Evolutionary conservation across 2,888 invertebrate species (phyloP).

Genomic region (Lagria hirta): DNA sequence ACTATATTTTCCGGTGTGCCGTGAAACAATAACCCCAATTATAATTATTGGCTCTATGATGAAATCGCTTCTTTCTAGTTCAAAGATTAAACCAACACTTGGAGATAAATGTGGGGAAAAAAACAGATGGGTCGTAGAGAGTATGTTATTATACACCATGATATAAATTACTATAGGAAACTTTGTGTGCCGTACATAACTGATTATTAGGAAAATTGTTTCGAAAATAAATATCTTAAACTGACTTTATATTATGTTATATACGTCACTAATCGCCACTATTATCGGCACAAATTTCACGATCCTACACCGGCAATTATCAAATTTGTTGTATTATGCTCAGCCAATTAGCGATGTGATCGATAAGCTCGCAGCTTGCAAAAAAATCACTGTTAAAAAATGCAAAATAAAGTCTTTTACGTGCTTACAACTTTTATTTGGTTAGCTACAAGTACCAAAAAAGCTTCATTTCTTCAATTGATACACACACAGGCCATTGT

Average conservation of each 20-base stretch:
- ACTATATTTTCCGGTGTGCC: constrained; percentile 14
- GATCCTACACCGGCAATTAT: constrained; percentile 21
- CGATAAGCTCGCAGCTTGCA: too few relatives aligned
- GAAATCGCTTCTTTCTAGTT: constrained; percentile 23
- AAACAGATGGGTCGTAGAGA: constrained; percentile 21
- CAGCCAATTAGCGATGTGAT: too few relatives aligned
- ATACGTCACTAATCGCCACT: constrained; percentile 18
- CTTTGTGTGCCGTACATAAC: constrained; percentile 27
- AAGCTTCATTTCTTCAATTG: too few relatives aligned
- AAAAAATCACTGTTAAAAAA: too few relatives aligned
- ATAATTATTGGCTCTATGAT: constrained; percentile 21
- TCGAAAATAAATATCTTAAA: constrained; percentile 25
- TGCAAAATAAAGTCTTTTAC: too few relatives aligned
- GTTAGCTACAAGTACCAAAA: too few relatives aligned
- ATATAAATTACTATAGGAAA: constrained; percentile 25
- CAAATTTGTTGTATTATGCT: constrained; percentile 9
- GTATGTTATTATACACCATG: constrained; percentile 16
- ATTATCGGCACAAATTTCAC: constrained; percentile 20
- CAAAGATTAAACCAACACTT: constrained; percentile 20
- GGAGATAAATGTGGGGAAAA: constrained; percentile 13
- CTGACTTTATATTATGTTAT: constrained; percentile 10
- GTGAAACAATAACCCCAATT: constrained; percentile 25
- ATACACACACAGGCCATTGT: too few relatives aligned
- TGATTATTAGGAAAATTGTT: constrained; percentile 29
- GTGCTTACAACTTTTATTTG: too few relatives aligned